A percentile compares a stretch with the other conserved stretches of the same genome.
Evolutionary conservation across 2,888 invertebrate genomes (phyloP).

Genomic region (Brenthis ino): DNA sequence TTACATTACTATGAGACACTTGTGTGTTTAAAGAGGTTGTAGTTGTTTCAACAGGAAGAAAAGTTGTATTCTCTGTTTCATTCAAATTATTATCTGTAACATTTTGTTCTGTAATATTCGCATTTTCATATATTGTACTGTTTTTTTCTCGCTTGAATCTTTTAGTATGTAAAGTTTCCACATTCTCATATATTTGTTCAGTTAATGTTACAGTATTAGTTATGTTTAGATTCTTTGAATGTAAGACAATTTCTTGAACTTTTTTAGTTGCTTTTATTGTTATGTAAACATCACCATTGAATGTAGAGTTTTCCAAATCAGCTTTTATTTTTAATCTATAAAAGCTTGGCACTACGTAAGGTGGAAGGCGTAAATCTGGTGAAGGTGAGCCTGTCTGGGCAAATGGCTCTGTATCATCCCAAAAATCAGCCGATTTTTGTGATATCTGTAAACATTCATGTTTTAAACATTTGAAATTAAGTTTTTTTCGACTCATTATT

Average conservation of each 20-base stretch:
- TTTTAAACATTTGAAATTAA: too few species aligned
- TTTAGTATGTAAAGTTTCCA: slow-evolving; percentile 52
- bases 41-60: slow-evolving; percentile 32
- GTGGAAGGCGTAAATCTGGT: slow-evolving; percentile 70
- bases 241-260: slow-evolving; percentile 75
- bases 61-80: slow-evolving; percentile 37
- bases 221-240: slow-evolving; percentile 74
- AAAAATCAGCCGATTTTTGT: slow-evolving; percentile 59
- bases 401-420: slow-evolving; percentile 73
- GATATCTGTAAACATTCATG: slow-evolving; percentile 48
- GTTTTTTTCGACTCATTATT: too few species aligned
- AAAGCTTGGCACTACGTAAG: slow-evolving; percentile 75
- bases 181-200: slow-evolving; percentile 72
- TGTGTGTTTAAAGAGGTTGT: slow-evolving; percentile 53
- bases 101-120: slow-evolving; percentile 26
- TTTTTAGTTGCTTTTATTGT: slow-evolving; percentile 64
- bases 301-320: slow-evolving; percentile 70
- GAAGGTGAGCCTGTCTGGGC: slow-evolving; percentile 54
- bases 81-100: slow-evolving; percentile 34
- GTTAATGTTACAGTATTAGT: slow-evolving; percentile 64
- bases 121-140: slow-evolving; percentile 23
- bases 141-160: slow-evolving; percentile 51
- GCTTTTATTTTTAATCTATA: slow-evolving; percentile 83
- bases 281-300: slow-evolving; percentile 74
- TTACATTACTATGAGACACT: slow-evolving; percentile 66